A percentile compares a stretch with the other conserved stretches of the same genome.
These are phyloP conservation scores for Parochlus steinenii DNA, from an alignment of 2,888 invertebrate species.

Conservation along the genomic window DNA sequence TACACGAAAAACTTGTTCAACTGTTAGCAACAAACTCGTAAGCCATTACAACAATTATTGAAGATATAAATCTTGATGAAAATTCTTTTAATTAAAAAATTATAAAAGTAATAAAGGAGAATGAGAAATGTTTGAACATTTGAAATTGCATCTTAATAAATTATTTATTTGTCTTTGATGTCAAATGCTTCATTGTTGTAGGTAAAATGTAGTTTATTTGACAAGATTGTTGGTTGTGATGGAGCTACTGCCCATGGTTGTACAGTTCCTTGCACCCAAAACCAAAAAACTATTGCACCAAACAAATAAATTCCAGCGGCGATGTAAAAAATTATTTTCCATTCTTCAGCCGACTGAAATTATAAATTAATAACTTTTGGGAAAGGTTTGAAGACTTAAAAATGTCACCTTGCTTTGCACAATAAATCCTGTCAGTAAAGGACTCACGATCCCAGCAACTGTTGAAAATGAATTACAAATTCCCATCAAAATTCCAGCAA, in stretches of 20 bases:
- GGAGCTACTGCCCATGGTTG: constrained; percentile 50
- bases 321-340: constrained; percentile 68
- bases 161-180: constrained; percentile 21
- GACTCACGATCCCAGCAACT: constrained; percentile 67
- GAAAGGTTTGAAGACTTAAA: too few relatives aligned
- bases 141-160: too few relatives aligned
- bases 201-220: constrained; percentile 17
- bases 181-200: constrained; percentile 27
- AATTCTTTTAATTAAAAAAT: too few relatives aligned
- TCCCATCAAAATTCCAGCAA: constrained; percentile 72
- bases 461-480: constrained; percentile 72
- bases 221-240: constrained; percentile 22
- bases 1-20: too few relatives aligned
- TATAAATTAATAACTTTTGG: constrained; percentile 14
- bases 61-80: too few relatives aligned
- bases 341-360: constrained; percentile 48
- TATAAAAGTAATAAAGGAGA: too few relatives aligned
- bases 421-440: constrained; percentile 53
- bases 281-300: constrained; percentile 56
- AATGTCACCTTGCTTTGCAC: constrained; percentile 41
- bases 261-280: constrained; percentile 49
- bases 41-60: too few relatives aligned
- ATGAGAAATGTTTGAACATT: too few relatives aligned
- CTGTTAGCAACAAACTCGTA: too few relatives aligned
- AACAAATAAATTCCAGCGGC: constrained; percentile 55